Conservation (phyloP, 2,797 vertebrate species). For the Pyrocephalus nanus region DNA sequence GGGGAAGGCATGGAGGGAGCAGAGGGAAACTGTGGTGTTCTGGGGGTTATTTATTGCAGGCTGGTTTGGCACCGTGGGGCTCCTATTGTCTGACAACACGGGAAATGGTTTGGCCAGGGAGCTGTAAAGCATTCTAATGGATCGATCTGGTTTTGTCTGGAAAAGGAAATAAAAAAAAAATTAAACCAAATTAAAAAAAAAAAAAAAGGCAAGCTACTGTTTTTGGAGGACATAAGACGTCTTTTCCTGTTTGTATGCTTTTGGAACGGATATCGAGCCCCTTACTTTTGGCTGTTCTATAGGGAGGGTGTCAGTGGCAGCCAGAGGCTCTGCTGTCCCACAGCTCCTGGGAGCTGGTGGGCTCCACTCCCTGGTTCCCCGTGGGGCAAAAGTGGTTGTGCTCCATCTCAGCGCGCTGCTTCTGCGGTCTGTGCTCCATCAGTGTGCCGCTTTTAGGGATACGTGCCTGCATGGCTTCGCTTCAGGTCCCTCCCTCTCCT, state of each 20-base stretch:
- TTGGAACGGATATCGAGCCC: neutral
- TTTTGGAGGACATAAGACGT: neutral
- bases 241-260: slow-evolving; percentile 10
- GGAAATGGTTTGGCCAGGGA: neutral
- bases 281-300: neutral
- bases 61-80: neutral
- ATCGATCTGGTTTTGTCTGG: neutral
- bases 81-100: neutral
- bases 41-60: neutral
- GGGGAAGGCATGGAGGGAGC: neutral
- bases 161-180: neutral
- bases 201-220: neutral
- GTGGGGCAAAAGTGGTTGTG: neutral
- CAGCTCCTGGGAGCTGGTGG: neutral
- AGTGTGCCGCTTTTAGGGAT: neutral
- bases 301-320: neutral
- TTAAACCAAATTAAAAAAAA: neutral
- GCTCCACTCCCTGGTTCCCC: neutral
- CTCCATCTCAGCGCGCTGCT: neutral
- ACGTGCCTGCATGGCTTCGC: neutral
- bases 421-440: neutral
- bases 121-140: neutral
- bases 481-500: slow-evolving; percentile 41
- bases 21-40: neutral
- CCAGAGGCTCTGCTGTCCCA: neutral